These are phyloP conservation scores for Montipora foliosa DNA, from an alignment of 64 coral and sea anemone species.

Conservation along the genomic window DNA sequence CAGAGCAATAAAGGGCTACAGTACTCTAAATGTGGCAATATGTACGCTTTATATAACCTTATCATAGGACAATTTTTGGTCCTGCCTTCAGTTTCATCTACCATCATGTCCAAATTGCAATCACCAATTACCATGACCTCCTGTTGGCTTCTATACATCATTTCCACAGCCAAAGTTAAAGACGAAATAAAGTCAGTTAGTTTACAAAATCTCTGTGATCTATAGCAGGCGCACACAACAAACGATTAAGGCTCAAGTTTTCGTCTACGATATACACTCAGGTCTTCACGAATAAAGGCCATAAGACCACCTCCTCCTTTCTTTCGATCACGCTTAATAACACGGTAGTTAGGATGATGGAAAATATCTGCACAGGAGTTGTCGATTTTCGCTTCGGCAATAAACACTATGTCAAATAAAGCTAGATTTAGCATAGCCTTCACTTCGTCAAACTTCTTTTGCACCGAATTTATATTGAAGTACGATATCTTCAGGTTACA, in stretches of 20 bases:
- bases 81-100: too few species aligned
- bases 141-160: background rate
- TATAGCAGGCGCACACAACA: constrained; percentile 47
- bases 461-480: constrained; percentile 2
- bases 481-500: constrained; percentile 5
- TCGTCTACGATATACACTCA: constrained; percentile 9
- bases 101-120: background rate
- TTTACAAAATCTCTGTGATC: constrained; percentile 24
- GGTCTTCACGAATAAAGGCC: constrained; percentile 27
- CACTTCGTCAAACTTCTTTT: background rate
- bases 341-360: constrained; percentile 27
- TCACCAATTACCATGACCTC: background rate
- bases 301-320: constrained; percentile 65
- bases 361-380: background rate
- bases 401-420: too few species aligned
- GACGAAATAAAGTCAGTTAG: constrained; percentile 14
- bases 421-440: background rate
- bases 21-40: too few species aligned
- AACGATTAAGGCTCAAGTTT: constrained; percentile 47
- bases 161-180: constrained; percentile 5
- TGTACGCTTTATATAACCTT: too few species aligned
- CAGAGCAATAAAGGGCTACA: too few species aligned
- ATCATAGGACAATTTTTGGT: too few species aligned
- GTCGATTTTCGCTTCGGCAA: too few species aligned
- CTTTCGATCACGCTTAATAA: constrained; percentile 48